A percentile compares a stretch with the other conserved stretches of the same genome.
Conservation (phyloP, 2,797 vertebrate genomes). For the Leuciscus waleckii region DNA sequence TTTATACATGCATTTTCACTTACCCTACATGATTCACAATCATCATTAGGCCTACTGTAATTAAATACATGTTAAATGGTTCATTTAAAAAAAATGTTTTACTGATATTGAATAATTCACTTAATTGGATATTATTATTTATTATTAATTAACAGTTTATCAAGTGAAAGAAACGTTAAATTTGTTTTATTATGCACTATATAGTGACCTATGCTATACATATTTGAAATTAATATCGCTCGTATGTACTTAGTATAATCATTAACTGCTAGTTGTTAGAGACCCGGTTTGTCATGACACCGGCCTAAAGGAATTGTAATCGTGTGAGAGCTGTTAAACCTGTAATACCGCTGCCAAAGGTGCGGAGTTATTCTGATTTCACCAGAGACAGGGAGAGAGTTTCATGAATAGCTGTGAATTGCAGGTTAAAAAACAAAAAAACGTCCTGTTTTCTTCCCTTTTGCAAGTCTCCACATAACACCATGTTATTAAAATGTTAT, state of each 20-base stretch:
- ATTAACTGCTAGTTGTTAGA: background rate
- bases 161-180: background rate
- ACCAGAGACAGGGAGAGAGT: background rate
- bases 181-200: background rate
- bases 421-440: background rate
- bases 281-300: background rate
- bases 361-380: background rate
- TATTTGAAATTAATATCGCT: background rate
- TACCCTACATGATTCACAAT: background rate
- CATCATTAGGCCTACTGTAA: background rate
- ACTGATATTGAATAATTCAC: no score
- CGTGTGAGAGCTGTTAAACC: conserved; percentile 13
- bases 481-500: background rate
- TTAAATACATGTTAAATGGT: background rate
- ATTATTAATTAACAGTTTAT: background rate
- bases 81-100: no score
- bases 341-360: background rate
- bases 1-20: no score
- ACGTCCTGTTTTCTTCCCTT: rapidly evolving
- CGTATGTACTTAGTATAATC: background rate
- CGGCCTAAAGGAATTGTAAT: background rate
- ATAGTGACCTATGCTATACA: background rate
- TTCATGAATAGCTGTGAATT: background rate
- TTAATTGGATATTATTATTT: no score
- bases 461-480: background rate